Percentiles rank a stretch among this genome's conserved stretches.
Conservation (phyloP, 2,888 invertebrate genomes). For the Cylindroiulus punctatus region DNA sequence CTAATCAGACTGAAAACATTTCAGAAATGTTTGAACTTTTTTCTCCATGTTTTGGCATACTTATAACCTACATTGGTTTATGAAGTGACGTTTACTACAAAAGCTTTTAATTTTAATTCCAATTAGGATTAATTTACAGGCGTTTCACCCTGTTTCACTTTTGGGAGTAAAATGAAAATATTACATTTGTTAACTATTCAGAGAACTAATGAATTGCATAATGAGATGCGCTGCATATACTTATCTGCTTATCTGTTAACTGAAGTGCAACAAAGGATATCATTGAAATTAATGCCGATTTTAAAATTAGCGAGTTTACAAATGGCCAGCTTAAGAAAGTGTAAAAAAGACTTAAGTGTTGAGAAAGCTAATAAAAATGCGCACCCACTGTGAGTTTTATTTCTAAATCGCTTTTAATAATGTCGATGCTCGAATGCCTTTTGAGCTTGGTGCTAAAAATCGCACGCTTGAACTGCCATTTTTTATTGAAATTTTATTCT, state of each 20-base stretch:
- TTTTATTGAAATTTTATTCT: background rate
- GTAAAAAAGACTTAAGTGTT: background rate
- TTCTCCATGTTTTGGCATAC: background rate
- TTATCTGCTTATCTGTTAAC: slow-evolving; percentile 14
- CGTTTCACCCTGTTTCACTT: background rate
- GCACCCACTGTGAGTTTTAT: slow-evolving; percentile 14
- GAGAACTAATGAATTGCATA: slow-evolving; percentile 1
- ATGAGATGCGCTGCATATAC: background rate
- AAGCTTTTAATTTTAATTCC: background rate
- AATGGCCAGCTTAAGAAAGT: slow-evolving; percentile 17
- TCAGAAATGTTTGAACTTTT: background rate
- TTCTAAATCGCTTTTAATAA: slow-evolving; percentile 9
- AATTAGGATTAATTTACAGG: slow-evolving; percentile 20
- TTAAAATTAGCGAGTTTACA: slow-evolving; percentile 25
- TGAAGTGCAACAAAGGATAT: background rate
- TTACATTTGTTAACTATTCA: background rate
- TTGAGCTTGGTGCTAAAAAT: background rate
- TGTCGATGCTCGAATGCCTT: background rate
- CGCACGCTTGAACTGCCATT: slow-evolving; percentile 2
- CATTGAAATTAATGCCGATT: slow-evolving; percentile 23
- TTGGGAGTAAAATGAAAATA: background rate
- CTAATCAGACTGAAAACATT: background rate
- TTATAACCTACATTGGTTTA: background rate
- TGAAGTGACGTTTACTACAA: background rate
- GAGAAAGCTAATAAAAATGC: background rate